These are phyloP conservation scores for Leucosticte australis DNA, from an alignment of 2,113 vertebrate species.

Conservation along the genomic window DNA sequence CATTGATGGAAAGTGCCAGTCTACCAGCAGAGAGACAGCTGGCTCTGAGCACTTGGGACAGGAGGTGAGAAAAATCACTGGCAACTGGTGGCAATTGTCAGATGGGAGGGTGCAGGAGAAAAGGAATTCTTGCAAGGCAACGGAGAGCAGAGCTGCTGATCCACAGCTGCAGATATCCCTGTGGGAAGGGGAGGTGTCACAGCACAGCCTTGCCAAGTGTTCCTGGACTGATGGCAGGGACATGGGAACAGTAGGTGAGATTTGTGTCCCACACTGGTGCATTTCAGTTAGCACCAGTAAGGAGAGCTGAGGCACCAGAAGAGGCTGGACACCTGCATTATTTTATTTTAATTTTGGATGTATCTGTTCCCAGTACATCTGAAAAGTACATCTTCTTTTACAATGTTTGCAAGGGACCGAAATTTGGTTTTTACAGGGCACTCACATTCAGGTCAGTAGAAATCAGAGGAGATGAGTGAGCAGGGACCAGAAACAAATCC, in stretches of 20 bases:
- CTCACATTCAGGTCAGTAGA: not conserved
- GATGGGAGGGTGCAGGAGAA: not conserved
- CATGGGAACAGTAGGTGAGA: not conserved
- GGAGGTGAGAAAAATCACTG: not conserved
- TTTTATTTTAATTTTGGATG: not conserved
- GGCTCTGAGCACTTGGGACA: not conserved
- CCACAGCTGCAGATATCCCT: not conserved
- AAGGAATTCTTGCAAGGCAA: not conserved
- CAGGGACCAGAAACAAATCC: not conserved
- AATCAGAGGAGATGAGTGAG: not conserved
- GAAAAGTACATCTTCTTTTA: not conserved
- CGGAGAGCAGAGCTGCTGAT: not conserved
- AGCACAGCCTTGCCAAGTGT: not conserved
- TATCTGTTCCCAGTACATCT: not conserved
- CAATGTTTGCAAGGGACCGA: not conserved
- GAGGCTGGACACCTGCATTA: not conserved
- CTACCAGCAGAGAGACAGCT: not conserved
- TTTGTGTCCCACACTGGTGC: not conserved
- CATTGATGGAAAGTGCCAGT: not conserved
- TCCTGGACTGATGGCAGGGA: not conserved
- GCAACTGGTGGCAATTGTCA: not conserved
- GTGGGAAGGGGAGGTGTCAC: accelerated
- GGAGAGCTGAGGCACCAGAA: not conserved
- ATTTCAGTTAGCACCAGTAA: not conserved
- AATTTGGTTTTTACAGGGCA: not conserved